phyloP scores from a whole-genome alignment of 2,797 vertebrate species.

The Anabacerthia variegaticeps region DNA sequence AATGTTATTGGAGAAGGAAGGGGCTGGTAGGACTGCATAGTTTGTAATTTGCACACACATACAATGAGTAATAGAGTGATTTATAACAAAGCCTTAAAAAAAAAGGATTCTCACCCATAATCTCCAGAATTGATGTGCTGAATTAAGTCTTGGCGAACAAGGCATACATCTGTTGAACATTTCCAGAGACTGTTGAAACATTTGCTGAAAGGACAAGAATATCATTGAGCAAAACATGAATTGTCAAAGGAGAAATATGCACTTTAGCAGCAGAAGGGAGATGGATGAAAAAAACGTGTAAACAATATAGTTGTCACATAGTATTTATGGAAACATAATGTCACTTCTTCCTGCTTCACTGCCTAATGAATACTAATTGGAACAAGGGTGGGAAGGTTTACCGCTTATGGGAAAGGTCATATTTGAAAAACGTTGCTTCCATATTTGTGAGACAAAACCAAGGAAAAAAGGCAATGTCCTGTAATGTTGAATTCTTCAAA shows the following conservation, averaged over 20 bases:
- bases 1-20: not conserved
- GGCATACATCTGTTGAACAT: conserved; percentile 71
- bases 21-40: not conserved
- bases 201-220: conserved; percentile 66
- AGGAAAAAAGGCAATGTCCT: not conserved
- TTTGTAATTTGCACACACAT: not conserved
- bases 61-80: not conserved
- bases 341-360: not conserved
- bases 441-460: not conserved
- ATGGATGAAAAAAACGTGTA: accelerated
- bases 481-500: not conserved
- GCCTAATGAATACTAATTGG: not conserved
- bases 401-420: not conserved
- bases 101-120: conserved; percentile 72
- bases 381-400: not conserved
- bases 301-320: not conserved
- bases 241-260: not conserved
- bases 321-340: not conserved
- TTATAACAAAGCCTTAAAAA: not conserved
- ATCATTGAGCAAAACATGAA: not conserved
- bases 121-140: conserved; percentile 72
- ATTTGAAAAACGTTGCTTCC: not conserved
- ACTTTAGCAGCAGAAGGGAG: not conserved
- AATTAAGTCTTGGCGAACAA: conserved; percentile 74
- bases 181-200: conserved; percentile 70